A percentile compares a stretch with the other conserved stretches of the same genome.
These are phyloP conservation scores for Hippasteria phrygiana DNA, from an alignment of 53 echinoderm and acorn worm genomes.

Conservation along the genomic window DNA sequence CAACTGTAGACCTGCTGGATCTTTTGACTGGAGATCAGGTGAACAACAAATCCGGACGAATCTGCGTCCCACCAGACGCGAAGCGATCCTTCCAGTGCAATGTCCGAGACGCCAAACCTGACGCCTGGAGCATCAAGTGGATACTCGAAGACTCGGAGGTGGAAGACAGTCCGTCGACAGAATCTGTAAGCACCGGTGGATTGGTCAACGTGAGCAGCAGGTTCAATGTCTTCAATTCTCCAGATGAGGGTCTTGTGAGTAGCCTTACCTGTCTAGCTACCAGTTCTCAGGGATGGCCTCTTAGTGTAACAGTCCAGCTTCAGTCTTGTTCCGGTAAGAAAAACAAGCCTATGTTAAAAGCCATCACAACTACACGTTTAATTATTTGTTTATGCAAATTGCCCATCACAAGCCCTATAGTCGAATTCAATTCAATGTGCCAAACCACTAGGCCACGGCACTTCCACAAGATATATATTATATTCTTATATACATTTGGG, in stretches of 20 bases:
- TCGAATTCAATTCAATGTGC: no score
- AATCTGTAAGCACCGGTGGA: no score
- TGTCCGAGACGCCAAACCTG: neutral
- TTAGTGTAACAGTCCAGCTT: neutral
- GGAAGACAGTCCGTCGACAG: no score
- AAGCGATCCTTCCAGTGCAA: neutral
- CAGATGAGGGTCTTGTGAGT: neutral
- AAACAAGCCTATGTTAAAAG: neutral
- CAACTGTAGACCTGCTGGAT: neutral
- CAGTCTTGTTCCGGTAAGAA: neutral
- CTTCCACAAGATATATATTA: no score
- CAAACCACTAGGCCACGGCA: no score
- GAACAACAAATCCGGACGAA: neutral
- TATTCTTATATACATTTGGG: no score
- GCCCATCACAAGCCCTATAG: no score
- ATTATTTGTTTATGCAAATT: no score
- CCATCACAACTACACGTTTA: no score
- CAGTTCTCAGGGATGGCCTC: neutral
- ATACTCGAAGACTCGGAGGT: neutral
- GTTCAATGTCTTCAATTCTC: neutral
- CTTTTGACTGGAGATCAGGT: neutral
- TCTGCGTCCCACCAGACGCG: neutral
- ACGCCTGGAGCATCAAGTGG: neutral
- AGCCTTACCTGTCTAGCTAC: constrained; percentile 6
- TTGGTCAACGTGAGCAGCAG: neutral